Percentiles rank a stretch among this genome's conserved stretches.
Conservation (phyloP, 2,113 vertebrate species). For the Galeopterus variegatus region DNA sequence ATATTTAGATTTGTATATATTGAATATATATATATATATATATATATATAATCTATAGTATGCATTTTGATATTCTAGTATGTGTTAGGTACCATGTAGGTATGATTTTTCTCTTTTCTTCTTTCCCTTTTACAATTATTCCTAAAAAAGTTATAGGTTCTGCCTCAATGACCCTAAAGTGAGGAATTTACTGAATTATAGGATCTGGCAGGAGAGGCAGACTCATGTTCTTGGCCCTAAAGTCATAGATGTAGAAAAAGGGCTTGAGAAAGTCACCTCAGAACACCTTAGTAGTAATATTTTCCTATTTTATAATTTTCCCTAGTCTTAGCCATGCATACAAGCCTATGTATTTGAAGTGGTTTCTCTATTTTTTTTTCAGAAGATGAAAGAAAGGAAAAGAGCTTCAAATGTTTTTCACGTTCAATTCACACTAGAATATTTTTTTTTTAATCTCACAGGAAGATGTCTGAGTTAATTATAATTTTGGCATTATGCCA, state of each 20-base stretch:
- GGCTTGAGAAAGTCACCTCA: neutral
- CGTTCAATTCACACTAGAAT: neutral
- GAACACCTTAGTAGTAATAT: neutral
- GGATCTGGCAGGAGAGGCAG: neutral
- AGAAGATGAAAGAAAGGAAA: neutral
- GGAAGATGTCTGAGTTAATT: neutral
- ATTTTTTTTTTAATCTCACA: neutral
- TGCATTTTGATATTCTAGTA: neutral
- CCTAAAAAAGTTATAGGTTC: neutral
- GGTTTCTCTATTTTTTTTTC: neutral
- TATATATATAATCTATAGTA: neutral
- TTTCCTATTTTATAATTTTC: slow-evolving; percentile 1
- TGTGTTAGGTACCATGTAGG: neutral
- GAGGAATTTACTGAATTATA: neutral
- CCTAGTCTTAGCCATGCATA: neutral
- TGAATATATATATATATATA: neutral
- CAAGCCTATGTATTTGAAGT: neutral
- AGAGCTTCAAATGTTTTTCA: neutral
- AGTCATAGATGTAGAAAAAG: neutral
- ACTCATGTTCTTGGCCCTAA: neutral
- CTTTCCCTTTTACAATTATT: neutral
- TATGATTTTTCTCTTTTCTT: neutral
- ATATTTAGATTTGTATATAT: neutral
- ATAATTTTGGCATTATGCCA: neutral
- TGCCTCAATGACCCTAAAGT: neutral